Evolutionary conservation across 2,797 vertebrate genomes (phyloP), one percentile per base, ranked within the genome.

Genomic region (Cheracebus regulus): DNA sequence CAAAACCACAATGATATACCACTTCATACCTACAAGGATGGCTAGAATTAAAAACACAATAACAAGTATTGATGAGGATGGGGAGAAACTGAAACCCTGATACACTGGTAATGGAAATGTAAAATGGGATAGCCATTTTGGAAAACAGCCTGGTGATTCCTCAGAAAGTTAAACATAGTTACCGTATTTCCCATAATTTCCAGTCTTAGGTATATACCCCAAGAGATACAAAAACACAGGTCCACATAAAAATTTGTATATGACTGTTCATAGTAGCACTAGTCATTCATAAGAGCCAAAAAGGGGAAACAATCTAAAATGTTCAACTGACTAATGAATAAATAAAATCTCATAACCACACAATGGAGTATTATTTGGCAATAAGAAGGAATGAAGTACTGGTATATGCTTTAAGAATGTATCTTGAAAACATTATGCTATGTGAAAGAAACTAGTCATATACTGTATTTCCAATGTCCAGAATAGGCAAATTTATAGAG

Each of bases 121-220:
- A 82, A 96, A 95, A 90, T 52, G 50, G 50, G 52, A 85, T 5
- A 90, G 82, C 67, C 82, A 92, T 44, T 88, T 82, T 76, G 67
- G 67, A 92, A 82, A 75, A 92, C 2, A 50, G 28, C 39, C 46
- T 87, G 39, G 17, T 88, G 57, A 61, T 83, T 90, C 22, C 52
- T 88, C 48, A 93, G 90, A 87, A 84, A 75, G 36, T 67, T 41
- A 75, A 76, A 95, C 57, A 94, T 0, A 81, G 46, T 67, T 80
- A 86, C 20, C n/a, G 64, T 13, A 78, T 88, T 95, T 91, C 73
- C 92, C 13, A 85, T 50, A 72, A 85, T 70, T 90, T 95, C 64
- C 70, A 85, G 46, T 79, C 79, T 72, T 85, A 85, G 41, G 48
- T 90, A 72, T 81, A 50, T 88, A 20, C n/a, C 41, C 24, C 10